Base-by-base conservation (phyloP, 2,113 vertebrate species). In the Mandrillus leucophaeus region DNA sequence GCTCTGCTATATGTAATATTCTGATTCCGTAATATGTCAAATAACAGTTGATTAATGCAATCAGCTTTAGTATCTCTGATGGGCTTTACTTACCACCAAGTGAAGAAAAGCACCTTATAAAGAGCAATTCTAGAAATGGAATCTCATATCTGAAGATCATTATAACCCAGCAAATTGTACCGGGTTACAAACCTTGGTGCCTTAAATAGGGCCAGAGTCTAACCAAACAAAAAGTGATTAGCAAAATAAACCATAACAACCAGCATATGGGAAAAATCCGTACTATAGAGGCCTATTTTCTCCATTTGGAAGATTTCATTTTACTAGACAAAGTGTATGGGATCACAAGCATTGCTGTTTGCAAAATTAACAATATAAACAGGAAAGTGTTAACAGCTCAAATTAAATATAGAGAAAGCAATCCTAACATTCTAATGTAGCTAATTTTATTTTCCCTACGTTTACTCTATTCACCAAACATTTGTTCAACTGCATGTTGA, bases 341-440 rank as follows among this genome's bases (percentile, higher is more conserved):
- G 61, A 79, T 95, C 66, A 59, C 52, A 84, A 88, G 38, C 30
- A 94, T 4, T 66, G 38, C 20, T 84, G 70, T 97, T 92, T 68
- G 48, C 48, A 83, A 93, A 95, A 92, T 73, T 50, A 96, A 73
- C 45, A 90, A 88, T 40, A 94, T 83, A 94, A 92, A 72, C 25
- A 81, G 59, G 61, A 95, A 97, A 95, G 73, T 73, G 50, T 84
- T 87, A 95, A 86, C 13, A 50, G 52, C 16, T 81, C 45, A 76
- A 94, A 59, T 66, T 76, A 86, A 79, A 92, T 79, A 23, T 12
- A 93, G 20, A 20, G 83, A 89, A 81, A 9, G 81, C 38, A 93
- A 83, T 30, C 4, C 83, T 79, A 87, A 90, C 32, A 89, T 70
- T 68, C 82, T 66, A 96, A 93, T 81, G 89, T 48, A 83, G 40